Evolutionary conservation across 1,140 invertebrate genomes (phyloP), one percentile per base, ranked within the genome.

Genomic region (Rhynchophorus ferrugineus): DNA sequence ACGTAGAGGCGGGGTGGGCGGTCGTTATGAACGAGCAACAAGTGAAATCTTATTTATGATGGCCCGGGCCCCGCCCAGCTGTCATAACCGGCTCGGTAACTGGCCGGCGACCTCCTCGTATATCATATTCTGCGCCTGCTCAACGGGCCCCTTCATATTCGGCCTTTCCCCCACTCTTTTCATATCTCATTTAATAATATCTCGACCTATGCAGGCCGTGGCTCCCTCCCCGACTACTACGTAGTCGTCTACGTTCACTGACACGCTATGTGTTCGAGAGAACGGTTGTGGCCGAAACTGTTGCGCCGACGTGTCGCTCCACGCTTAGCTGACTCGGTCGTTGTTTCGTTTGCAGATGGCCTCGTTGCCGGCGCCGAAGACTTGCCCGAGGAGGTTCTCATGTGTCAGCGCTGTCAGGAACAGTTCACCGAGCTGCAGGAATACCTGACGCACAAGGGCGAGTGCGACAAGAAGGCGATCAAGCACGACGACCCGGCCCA

Each of bases 401-500:
- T 77, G 75, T 77, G 75, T 58, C 74, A 74, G 36, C 70, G 75
- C 7, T 77, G 76, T 62, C 75, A 76, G 58, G 75, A 77, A 62
- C 75, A 77, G 60, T 78, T 77, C 61, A 75, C 76, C 52, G 75
- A 73, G 45, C 65, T 76, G 11, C 71, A 73, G 46, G 75, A 78
- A 52, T 78, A 74, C 61, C 64, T 77, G 49, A 73, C 74, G 56
- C 73, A 78, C 62, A 75, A 76, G 60, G 66, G 70, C 52, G 64
- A 72, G 53, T 76, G 73, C 54, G 73, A 75, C 63, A 71, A 71
- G 54, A 77, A 75, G 65, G 71, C 71, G 41, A 71, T 75, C 60
- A 73, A 76, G 68, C 75, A 76, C 42, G 73, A 77, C 62, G 76
- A 79, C 44, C 72, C 76, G 56, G 78, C 79, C 68, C 78, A 78